Conservation (phyloP, 2,797 vertebrate genomes). For the Muscicapa striata region DNA sequence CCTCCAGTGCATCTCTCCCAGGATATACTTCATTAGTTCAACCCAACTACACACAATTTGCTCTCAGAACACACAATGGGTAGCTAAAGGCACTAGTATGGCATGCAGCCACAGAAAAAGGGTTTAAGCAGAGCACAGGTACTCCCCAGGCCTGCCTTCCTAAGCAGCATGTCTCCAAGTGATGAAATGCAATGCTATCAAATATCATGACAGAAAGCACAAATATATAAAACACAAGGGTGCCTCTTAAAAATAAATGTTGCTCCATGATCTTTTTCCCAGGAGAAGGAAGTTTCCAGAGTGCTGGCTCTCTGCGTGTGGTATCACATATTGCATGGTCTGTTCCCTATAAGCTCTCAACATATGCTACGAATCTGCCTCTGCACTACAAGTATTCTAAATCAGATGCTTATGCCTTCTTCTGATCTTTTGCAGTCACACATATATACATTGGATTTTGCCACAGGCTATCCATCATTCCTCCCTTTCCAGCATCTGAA, state of each 20-base stretch:
- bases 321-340: slow-evolving; percentile 26
- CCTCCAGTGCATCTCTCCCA: not conserved
- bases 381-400: slow-evolving; percentile 32
- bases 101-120: not conserved
- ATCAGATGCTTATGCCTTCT: slow-evolving; percentile 53
- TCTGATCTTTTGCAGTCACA: slow-evolving; percentile 64
- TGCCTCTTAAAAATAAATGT: slow-evolving; percentile 51
- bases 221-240: slow-evolving; percentile 33
- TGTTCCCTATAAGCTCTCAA: slow-evolving; percentile 54
- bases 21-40: not conserved
- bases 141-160: not conserved
- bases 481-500: slow-evolving; percentile 49
- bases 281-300: slow-evolving; percentile 45
- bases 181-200: slow-evolving; percentile 2
- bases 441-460: not conserved
- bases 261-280: slow-evolving; percentile 18
- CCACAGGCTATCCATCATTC: slow-evolving; percentile 50
- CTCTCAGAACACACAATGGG: not conserved
- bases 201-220: slow-evolving; percentile 26
- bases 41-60: not conserved
- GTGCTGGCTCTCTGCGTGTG: slow-evolving; percentile 33
- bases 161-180: not conserved
- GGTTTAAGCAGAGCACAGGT: not conserved
- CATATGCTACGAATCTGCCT: slow-evolving; percentile 53
- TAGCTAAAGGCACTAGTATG: not conserved